A percentile compares a stretch with the other conserved stretches of the same genome.
Conservation (phyloP, 1,140 invertebrate species). For the Drosophila micromelanica region DNA sequence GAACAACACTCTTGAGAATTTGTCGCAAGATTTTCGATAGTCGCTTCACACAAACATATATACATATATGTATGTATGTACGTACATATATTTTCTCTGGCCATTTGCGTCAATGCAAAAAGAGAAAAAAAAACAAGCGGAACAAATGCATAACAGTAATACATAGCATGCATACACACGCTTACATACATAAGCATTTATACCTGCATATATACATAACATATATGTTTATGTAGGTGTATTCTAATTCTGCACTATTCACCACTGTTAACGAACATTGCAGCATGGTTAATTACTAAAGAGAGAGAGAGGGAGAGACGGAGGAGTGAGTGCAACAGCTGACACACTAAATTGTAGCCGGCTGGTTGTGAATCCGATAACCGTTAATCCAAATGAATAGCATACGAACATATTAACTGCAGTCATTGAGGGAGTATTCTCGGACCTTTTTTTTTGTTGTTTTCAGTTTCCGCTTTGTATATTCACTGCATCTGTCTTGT, state of each 20-base stretch:
- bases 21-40: conserved; percentile 17
- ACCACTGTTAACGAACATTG: conserved; percentile 21
- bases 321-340: conserved; percentile 1
- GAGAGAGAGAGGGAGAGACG: neutral
- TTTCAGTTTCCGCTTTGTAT: conserved; percentile 12
- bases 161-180: neutral
- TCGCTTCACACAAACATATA: neutral
- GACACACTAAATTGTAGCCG: conserved; percentile 1
- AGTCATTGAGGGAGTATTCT: neutral
- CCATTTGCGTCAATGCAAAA: conserved; percentile 46
- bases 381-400: conserved; percentile 15
- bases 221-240: neutral
- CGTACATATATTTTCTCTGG: neutral
- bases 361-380: conserved; percentile 10
- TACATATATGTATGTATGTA: neutral
- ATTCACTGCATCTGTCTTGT: conserved; percentile 40
- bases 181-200: too few species aligned
- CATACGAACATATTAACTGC: neutral
- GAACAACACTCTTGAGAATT: conserved; percentile 12
- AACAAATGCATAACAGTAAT: conserved; percentile 16
- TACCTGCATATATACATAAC: neutral
- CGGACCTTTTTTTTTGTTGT: neutral
- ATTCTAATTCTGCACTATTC: conserved; percentile 8
- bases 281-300: neutral
- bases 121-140: conserved; percentile 1